Evolutionary conservation across 2,888 invertebrate genomes (phyloP).

Genomic region (Andrena chrysosceles): DNA sequence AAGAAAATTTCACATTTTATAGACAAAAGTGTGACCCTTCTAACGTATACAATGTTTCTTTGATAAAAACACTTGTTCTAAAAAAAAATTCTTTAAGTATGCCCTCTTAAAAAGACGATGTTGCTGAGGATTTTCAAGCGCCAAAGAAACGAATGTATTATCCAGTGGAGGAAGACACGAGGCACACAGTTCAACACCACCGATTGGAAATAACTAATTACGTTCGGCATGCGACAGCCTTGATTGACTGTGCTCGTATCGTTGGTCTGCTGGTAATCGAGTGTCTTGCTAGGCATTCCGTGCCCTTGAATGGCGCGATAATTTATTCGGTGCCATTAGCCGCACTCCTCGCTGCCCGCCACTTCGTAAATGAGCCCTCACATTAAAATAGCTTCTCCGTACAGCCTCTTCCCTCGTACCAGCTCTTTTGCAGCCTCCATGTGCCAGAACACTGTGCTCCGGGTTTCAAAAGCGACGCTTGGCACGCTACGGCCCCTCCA

Average conservation of each 20-base stretch:
- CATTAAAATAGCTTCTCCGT: constrained; percentile 18
- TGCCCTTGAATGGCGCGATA: constrained; percentile 43
- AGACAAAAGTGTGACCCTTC: too few species aligned
- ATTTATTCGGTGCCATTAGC: constrained; percentile 58
- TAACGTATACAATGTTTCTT: too few species aligned
- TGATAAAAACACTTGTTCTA: too few species aligned
- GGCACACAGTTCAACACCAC: neutral
- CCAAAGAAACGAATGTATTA: too few species aligned
- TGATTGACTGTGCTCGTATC: constrained; percentile 46
- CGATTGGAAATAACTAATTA: constrained; percentile 42
- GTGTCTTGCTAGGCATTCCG: constrained; percentile 39
- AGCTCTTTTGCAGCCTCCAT: neutral
- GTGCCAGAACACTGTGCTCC: neutral
- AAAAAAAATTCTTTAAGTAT: too few species aligned
- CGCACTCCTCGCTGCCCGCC: neutral
- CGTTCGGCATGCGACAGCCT: constrained; percentile 28
- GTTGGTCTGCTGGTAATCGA: constrained; percentile 10
- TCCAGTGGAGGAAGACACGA: neutral
- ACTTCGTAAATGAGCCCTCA: constrained; percentile 41
- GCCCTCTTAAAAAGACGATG: too few species aligned
- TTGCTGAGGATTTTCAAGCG: too few species aligned
- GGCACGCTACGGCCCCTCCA: neutral
- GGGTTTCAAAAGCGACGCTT: neutral
- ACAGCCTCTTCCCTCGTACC: neutral
- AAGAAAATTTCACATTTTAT: too few species aligned